Evolutionary conservation across 2,113 vertebrate genomes (phyloP), one percentile per base, ranked within the genome.

Genomic region (Plecotus auritus): DNA sequence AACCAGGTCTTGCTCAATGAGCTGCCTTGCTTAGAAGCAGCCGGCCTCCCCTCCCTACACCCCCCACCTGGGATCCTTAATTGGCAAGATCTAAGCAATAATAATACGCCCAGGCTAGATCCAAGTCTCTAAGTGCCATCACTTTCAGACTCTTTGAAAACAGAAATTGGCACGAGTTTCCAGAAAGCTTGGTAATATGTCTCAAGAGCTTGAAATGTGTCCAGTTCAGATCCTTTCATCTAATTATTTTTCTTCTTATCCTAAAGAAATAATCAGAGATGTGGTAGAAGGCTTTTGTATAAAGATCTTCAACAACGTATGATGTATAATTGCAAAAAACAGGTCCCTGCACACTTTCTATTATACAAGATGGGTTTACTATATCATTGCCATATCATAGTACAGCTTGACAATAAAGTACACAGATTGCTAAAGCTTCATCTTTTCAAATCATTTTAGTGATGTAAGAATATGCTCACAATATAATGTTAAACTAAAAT

Each of bases 71-170:
- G 74, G 78, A 69, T 73, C 13, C 74, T 35, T 85, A 91, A 76
- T 28, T 76, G 86, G 89, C 83, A 91, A 78, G 47, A 85, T 66
- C 56, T 47, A 67, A 59, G 72, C 7, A 28, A 49, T 35, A 70
- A 42, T 42, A 70, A 89, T 89, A 37, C 74, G 85, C 66, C 88
- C 42, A 78, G 74, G 66, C 76, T 47, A 88, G 94, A 78, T 66
- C 56, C 84, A 78, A 85, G 64, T 67, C 40, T 85, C 82, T 86
- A 85, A 96, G 72, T 93, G 91, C 45, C 66, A 37, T 73, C 66
- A 49, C 13, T 78, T 67, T 74, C 37, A 56, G 78, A 77, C 67
- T 95, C 91, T 95, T 97, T 96, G 47, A 77, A 97, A 94, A 90
- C 54, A 80, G 95, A 92, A 77, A 56, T 74, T 82, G 82, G 78